Conservation (phyloP, 2,113 vertebrate genomes). For the Cephalopholis sonnerati region DNA sequence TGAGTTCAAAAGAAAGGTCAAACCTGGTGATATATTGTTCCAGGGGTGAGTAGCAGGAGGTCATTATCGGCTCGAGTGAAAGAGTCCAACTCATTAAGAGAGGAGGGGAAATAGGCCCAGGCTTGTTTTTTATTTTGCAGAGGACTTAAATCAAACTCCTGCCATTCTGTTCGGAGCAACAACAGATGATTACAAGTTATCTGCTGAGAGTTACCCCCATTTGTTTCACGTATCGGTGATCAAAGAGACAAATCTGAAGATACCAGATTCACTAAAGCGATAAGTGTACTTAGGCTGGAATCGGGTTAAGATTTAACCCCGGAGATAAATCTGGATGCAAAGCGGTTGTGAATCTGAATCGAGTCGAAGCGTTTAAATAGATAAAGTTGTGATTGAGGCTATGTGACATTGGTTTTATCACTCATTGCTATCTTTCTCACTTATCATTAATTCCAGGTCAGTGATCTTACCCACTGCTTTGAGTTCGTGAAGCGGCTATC, state of each 20-base stretch:
- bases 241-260: conserved; percentile 52
- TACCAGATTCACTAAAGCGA: conserved; percentile 52
- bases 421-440: conserved; percentile 76
- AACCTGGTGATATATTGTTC: conserved; percentile 70
- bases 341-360: conserved; percentile 55
- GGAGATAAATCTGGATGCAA: conserved; percentile 45
- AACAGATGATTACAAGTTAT: neutral
- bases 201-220: neutral
- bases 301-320: conserved; percentile 49
- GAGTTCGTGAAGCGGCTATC: conserved; percentile 56
- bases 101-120: conserved; percentile 18
- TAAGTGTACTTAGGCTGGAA: conserved; percentile 40
- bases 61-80: conserved; percentile 57
- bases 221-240: conserved; percentile 39
- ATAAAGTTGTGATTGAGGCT: conserved; percentile 71
- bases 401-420: conserved; percentile 75
- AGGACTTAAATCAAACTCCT: conserved; percentile 48
- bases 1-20: conserved; percentile 78
- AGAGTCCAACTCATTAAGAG: conserved; percentile 56
- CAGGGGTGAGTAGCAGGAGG: conserved; percentile 64
- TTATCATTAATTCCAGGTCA: conserved; percentile 83
- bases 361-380: conserved; percentile 52
- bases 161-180: conserved; percentile 27
- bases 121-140: conserved; percentile 36
- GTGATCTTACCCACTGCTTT: conserved; percentile 68